Conservation (phyloP, 2,797 vertebrate species). For the Stomatorhinus walkeri region DNA sequence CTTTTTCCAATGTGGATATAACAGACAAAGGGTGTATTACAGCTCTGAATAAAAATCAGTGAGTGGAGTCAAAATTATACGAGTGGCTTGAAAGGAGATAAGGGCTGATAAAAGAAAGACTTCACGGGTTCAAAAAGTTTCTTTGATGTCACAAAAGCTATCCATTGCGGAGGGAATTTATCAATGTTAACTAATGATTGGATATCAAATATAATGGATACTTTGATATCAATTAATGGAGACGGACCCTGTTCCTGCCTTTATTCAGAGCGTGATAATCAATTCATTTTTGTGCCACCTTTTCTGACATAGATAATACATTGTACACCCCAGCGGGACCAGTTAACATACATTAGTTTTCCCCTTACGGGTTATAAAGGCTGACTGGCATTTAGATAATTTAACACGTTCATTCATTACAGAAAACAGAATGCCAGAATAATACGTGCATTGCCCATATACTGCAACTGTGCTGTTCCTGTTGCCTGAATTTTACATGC, state of each 20-base stretch:
- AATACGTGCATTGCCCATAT: not conserved
- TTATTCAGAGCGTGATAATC: not conserved
- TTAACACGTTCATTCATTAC: not conserved
- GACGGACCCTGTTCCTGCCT: not conserved
- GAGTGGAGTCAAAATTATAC: not conserved
- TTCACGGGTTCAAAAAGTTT: not conserved
- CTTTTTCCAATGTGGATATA: constrained; percentile 25
- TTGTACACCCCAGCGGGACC: not conserved
- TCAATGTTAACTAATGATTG: not conserved
- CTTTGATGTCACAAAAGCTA: not conserved
- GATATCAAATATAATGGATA: not conserved
- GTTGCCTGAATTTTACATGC: not conserved
- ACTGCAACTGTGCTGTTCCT: not conserved
- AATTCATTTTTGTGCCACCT: not conserved
- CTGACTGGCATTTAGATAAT: not conserved
- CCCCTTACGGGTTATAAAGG: not conserved
- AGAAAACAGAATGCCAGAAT: not conserved
- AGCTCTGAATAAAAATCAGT: constrained; percentile 9
- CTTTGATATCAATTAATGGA: not conserved
- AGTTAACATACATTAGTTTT: not conserved
- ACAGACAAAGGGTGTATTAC: constrained; percentile 21
- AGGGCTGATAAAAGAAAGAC: not conserved
- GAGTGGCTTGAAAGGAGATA: not conserved
- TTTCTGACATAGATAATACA: not conserved
- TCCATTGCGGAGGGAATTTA: not conserved